A percentile compares a stretch with the other conserved stretches of the same genome.
These are phyloP conservation scores for Tiliacea citrago DNA, from an alignment of 2,888 invertebrate genomes.

Conservation along the genomic window DNA sequence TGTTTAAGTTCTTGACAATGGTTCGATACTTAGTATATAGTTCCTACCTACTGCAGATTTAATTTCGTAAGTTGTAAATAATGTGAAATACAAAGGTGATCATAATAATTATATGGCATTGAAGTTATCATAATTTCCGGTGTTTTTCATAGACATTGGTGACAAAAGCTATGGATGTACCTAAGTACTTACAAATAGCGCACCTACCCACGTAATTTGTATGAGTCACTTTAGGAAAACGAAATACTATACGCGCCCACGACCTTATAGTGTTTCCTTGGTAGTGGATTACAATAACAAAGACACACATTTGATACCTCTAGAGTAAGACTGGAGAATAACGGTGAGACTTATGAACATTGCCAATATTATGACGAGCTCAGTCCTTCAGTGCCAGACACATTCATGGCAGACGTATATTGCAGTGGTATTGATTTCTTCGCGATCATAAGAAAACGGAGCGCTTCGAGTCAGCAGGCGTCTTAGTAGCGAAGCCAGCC, in stretches of 20 bases:
- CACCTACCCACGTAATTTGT: conserved; percentile 14
- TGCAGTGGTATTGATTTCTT: not conserved
- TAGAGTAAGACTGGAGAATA: not conserved
- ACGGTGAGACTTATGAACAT: not conserved
- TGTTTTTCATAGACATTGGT: not conserved
- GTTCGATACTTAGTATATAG: too few species aligned
- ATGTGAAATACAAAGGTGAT: not conserved
- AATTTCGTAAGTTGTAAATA: not conserved
- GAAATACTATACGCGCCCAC: conserved; percentile 21
- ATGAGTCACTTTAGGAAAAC: conserved; percentile 45
- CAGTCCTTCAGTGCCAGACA: not conserved
- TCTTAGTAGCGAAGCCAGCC: too few species aligned
- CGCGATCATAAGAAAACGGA: too few species aligned
- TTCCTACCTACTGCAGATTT: too few species aligned
- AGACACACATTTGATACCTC: not conserved
- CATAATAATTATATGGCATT: not conserved
- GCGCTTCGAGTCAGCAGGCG: too few species aligned
- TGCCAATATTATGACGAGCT: not conserved
- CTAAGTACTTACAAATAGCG: conserved; percentile 12
- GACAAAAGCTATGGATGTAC: conserved; percentile 24
- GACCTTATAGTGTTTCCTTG: conserved; percentile 28
- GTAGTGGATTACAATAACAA: conserved; percentile 9
- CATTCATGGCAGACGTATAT: not conserved
- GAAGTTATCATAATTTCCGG: not conserved
- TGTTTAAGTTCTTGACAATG: too few species aligned